Evolutionary conservation across 1,140 invertebrate genomes (phyloP).

Genomic region (Phymastichus coffea): DNA sequence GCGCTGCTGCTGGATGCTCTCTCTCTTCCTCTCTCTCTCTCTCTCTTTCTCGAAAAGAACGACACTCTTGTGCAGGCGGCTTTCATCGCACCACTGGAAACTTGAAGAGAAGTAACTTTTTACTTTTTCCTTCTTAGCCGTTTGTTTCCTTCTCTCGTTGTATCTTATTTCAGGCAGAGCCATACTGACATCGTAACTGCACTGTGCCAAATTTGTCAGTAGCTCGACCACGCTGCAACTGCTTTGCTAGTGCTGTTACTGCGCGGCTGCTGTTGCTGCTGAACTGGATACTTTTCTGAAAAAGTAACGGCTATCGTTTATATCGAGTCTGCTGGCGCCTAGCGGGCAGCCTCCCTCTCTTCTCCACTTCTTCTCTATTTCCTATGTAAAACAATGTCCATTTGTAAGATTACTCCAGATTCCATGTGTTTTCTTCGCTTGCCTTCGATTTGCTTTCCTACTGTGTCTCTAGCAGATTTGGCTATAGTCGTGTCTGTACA

Average conservation of each 20-base stretch:
- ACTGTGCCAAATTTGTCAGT: constrained; percentile 23
- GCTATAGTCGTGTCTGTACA: too few species aligned
- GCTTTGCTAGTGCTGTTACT: too few species aligned
- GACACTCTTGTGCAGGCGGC: not conserved
- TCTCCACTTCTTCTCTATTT: too few species aligned
- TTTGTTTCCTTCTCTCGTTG: constrained; percentile 18
- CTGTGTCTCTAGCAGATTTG: too few species aligned
- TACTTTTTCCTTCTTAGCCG: constrained; percentile 1
- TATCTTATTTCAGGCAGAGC: constrained; percentile 16
- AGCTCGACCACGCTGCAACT: not conserved
- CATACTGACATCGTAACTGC: constrained; percentile 1
- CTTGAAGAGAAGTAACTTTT: constrained; percentile 15
- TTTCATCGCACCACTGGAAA: constrained; percentile 6
- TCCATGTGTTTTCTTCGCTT: not conserved
- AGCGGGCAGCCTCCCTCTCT: too few species aligned
- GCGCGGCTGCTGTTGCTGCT: too few species aligned
- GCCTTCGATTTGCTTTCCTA: too few species aligned
- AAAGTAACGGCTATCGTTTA: constrained; percentile 19
- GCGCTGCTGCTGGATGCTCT: too few species aligned
- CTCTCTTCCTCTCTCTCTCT: not conserved
- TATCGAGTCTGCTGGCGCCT: not conserved
- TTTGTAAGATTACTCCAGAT: constrained; percentile 13
- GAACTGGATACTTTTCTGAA: constrained; percentile 2
- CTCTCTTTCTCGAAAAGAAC: constrained; percentile 5
- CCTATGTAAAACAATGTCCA: constrained; percentile 15